Evolutionary conservation across 2,888 invertebrate genomes (phyloP), one percentile per base, ranked within the genome.

Genomic region (Phaonia tiefii): DNA sequence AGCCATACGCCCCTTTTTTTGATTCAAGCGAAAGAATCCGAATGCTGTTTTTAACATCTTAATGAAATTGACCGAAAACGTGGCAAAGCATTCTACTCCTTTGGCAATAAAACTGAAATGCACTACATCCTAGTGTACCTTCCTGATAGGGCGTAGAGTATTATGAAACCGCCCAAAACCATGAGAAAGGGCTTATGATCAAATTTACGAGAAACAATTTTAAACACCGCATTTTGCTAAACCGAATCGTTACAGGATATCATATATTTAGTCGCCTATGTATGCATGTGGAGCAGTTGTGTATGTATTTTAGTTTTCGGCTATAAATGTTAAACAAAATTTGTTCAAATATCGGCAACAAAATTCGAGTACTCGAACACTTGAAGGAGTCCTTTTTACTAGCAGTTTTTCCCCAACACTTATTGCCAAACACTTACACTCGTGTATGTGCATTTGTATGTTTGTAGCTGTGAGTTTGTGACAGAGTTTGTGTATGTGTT

Each of bases 401-500:
- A 26, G 26, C 58, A 58, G 56, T 71, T 71, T 71, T 37, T 20
- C 26, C 37, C 25, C n/a, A 31, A 20, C 51, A 65, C 11, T n/a
- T 54, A 42, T 2, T 0, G 20, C 15, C 39, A 54, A 26, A 49
- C 26, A 42, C 56, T n/a, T 56, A 20, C 15, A 51, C 13, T 49
- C 11, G 13, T 11, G 26, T 26, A n/a, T 46, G 10, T n/a, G 3
- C 46, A 26, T 25, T 31, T 54, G 39, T 7, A 31, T 17, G 26
- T n/a, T n/a, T 4, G 46, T 10, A n/a, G 15, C 31, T 5, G 3
- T 31, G 31, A 31, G 31, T 31, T 31, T 31, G 8, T 31, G 31
- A 31, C 31, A 31, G 15, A 25, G n/a, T 17, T 20, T 11, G 49
- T 37, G 11, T 11, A 7, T 20, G 44, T 8, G 63, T 26, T 13